phyloP scores from a whole-genome alignment of 1,140 invertebrate genomes.

The Drosophila funebris region DNA sequence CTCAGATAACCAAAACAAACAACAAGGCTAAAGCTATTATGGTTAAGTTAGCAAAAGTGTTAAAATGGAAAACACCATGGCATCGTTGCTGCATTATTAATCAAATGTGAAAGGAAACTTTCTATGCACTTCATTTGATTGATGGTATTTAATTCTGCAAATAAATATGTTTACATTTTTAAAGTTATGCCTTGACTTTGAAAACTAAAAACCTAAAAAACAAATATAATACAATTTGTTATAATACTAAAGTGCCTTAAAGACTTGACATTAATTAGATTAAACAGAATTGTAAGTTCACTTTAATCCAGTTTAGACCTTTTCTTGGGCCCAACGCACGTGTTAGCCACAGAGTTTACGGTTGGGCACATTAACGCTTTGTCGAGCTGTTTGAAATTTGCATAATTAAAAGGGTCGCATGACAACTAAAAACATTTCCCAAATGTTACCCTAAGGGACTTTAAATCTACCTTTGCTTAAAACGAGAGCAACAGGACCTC shows the following conservation, averaged over 20 bases:
- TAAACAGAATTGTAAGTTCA: slow-evolving; percentile 17
- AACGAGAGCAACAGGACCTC: background rate
- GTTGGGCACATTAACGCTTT: slow-evolving; percentile 26
- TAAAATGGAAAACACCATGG: too few species aligned
- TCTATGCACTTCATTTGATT: too few species aligned
- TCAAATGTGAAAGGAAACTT: too few species aligned
- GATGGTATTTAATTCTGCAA: background rate
- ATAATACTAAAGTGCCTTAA: background rate
- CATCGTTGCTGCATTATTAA: too few species aligned
- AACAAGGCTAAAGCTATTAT: too few species aligned
- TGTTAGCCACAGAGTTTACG: slow-evolving; percentile 32
- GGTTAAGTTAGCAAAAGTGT: too few species aligned
- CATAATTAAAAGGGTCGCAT: slow-evolving; percentile 36
- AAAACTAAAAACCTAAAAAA: background rate
- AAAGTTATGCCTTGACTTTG: background rate
- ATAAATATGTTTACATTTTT: background rate
- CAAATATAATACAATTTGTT: background rate
- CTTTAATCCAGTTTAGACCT: slow-evolving; percentile 19
- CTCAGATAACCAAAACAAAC: background rate
- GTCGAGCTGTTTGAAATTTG: slow-evolving; percentile 15
- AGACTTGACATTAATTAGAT: slow-evolving; percentile 27
- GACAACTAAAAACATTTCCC: slow-evolving; percentile 8
- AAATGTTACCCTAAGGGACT: background rate
- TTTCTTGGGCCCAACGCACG: slow-evolving; percentile 16
- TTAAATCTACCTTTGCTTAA: background rate